Conservation (phyloP, 1,140 invertebrate genomes). For the Campoletis sonorensis region DNA sequence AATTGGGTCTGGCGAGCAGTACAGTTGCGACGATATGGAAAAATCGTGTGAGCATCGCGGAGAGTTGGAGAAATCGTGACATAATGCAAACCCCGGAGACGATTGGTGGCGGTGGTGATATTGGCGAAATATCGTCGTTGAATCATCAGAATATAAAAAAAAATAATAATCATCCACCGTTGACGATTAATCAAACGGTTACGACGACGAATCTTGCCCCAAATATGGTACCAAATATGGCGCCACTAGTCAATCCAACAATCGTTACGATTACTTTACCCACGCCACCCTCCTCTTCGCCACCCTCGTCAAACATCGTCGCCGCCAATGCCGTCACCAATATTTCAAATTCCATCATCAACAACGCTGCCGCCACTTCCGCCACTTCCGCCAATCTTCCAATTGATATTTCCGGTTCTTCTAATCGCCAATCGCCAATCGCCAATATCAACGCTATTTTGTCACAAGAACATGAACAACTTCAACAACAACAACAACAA, state of each 20-base stretch:
- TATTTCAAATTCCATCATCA: constrained; percentile 4
- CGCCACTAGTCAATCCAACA: constrained; percentile 16
- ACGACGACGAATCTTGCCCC: constrained; percentile 41
- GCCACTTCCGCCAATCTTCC: background rate
- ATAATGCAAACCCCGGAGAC: constrained; percentile 69
- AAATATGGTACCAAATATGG: too few relatives aligned
- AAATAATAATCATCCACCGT: constrained; percentile 6
- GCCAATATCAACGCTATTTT: background rate
- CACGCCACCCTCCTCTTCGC: constrained; percentile 54
- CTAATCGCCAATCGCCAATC: constrained; percentile 21
- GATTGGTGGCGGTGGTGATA: constrained; percentile 58
- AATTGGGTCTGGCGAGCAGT: constrained; percentile 78
- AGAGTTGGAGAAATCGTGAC: constrained; percentile 75
- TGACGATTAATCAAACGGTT: background rate
- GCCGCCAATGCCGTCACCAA: constrained; percentile 50
- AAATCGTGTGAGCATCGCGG: constrained; percentile 78
- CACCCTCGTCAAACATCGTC: constrained; percentile 47
- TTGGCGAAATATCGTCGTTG: constrained; percentile 51
- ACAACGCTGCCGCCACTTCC: background rate
- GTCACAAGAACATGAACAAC: constrained; percentile 52
- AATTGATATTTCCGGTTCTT: background rate
- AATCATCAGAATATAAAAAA: constrained; percentile 32
- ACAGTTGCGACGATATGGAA: constrained; percentile 81
- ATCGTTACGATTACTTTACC: constrained; percentile 12
- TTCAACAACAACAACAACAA: constrained; percentile 55